Base-by-base conservation (phyloP, 1,140 invertebrate genomes). In the Uloborus diversus region DNA sequence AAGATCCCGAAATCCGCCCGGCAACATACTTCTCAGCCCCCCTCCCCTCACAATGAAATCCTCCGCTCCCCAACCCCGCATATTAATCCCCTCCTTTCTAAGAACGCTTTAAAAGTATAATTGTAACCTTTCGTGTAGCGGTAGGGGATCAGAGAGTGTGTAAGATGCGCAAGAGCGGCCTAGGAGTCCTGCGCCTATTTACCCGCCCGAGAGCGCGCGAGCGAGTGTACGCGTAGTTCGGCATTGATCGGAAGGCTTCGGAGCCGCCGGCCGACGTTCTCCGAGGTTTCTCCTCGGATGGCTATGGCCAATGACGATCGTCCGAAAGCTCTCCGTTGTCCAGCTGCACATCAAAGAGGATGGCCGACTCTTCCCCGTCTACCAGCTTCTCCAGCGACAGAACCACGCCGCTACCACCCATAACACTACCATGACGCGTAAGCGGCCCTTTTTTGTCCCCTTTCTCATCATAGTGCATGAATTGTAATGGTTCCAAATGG, bases 311-410 rank as follows among this genome's bases (percentile, higher is more conserved):
- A 79, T 79, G 76, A 79, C 76, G 51, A 69, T 79, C 76, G 64
- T 69, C 33, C 51, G 76, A 49, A 79, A 69, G 28, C 76, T 79
- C 76, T 79, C 76, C 51, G 76, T 79, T 20, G 76, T 79, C 65
- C 76, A 79, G 76, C 57, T 79, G 27, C 76, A 79, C 65, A 79
- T 79, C 53, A 68, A 69, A 33, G 76, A 79, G 76, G 76, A 79
- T 79, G 76, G 76, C 23, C 64, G 76, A 33, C 51, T 79, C 20
- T 69, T 79, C 32, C 76, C 76, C 76, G 76, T 79, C 51, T 79
- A 79, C 65, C 76, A 79, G 32, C 64, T 79, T 7, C 76, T 79
- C 9, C 76, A 79, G 20, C 73, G n/a, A 37, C 51, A 49, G 14
- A 51, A 49, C 11, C 28, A 66, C 59, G 64, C 51, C 62, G 66